Base-by-base conservation (phyloP, 2,888 invertebrate genomes). In the Drosophila barbarae region DNA sequence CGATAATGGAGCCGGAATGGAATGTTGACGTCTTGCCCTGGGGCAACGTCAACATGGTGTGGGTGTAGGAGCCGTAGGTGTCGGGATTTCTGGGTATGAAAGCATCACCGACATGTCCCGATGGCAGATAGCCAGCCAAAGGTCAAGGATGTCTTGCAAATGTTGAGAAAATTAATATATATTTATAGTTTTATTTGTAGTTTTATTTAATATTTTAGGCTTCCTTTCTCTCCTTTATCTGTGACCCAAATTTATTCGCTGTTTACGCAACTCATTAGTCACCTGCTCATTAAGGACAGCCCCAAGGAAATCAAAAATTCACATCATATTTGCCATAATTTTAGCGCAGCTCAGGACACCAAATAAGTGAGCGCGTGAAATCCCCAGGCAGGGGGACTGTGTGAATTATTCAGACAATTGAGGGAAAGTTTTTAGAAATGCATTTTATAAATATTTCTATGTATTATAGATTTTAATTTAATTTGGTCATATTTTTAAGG, bases 271-370 rank as follows among this genome's bases (percentile, higher is more conserved):
- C 63, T 80, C 65, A 71, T 74, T 64, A 71, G 64, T 59, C 63
- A 72, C 75, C 70, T 69, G 75, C 75, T 83, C 77, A 80, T 77
- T 77, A 80, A 21, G 44, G 13, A 21, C 44, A 28, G 10, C 12
- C 21, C 26, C 13, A 1, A 13, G 44, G 15, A 65, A 54, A 75
- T 53, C 61, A 68, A 34, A 83, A 77, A 77, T 82, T 75, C 82
- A 61, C 74, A 56, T 70, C 84, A 81, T 83, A 77, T 83, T 80
- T 77, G 76, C 73, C 68, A 83, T 80, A 66, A 72, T 77, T 83
- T 77, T 60, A 52, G 44, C 72, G 65, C 75, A 53, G 38, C 47
- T 32, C 61, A 34, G 42, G 41, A 42, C 23, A 9, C 73, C 76
- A 78, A 81, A 77, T 72, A 69, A 44, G 73, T 32, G 41, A 44